phyloP scores from a whole-genome alignment of 2,113 vertebrate species.

The Chroicocephalus ridibundus region DNA sequence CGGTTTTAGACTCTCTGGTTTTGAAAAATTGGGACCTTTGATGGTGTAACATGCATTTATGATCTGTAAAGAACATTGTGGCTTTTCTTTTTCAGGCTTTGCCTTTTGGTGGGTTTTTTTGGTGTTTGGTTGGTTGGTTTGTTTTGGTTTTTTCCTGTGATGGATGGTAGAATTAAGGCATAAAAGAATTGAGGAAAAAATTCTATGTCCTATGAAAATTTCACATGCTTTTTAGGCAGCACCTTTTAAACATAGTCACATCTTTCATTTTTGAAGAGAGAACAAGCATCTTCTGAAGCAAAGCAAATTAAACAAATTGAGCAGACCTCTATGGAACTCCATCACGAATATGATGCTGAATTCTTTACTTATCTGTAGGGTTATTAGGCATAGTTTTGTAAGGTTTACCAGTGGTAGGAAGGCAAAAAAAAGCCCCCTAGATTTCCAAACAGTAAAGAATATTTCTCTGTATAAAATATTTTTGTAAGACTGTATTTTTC shows the following conservation, averaged over 20 bases:
- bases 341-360: not conserved
- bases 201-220: rapidly evolving
- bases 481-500: not conserved
- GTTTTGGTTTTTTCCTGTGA: not conserved
- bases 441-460: not conserved
- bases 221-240: not conserved
- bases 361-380: not conserved
- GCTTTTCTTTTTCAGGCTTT: not conserved
- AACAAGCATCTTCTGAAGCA: not conserved
- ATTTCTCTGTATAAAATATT: not conserved
- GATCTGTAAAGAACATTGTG: not conserved
- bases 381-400: not conserved
- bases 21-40: not conserved
- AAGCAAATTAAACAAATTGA: not conserved
- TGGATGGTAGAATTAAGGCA: not conserved
- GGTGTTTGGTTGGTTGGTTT: not conserved
- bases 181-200: not conserved
- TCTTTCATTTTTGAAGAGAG: not conserved
- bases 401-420: not conserved
- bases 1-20: not conserved
- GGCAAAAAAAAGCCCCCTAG: not conserved
- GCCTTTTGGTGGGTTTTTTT: not conserved
- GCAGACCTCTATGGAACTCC: not conserved
- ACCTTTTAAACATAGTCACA: not conserved
- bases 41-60: rapidly evolving